phyloP scores from a whole-genome alignment of 2,888 invertebrate genomes.

The Argyra leucocephala region DNA sequence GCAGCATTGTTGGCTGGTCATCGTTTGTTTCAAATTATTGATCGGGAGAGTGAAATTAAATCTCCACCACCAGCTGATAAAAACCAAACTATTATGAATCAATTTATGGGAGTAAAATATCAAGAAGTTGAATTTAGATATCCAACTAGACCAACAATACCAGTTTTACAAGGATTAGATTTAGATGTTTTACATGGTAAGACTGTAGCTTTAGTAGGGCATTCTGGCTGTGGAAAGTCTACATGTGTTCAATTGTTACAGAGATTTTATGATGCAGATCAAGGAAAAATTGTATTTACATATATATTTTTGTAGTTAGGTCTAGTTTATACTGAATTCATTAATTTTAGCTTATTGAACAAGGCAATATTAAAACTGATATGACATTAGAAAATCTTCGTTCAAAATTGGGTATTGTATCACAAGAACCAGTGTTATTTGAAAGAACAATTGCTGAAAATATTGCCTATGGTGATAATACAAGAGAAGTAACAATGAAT shows the following conservation, averaged over 20 bases:
- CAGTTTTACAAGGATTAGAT: constrained; percentile 60
- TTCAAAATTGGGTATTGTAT: constrained; percentile 72
- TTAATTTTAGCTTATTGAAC: constrained; percentile 37
- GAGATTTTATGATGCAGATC: constrained; percentile 66
- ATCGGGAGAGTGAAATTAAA: constrained; percentile 48
- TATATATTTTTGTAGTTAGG: neutral
- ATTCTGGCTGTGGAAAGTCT: constrained; percentile 72
- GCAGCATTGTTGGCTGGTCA: constrained; percentile 61
- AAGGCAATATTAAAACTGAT: constrained; percentile 48
- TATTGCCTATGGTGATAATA: constrained; percentile 81
- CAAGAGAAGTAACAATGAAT: constrained; percentile 50
- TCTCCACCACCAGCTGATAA: constrained; percentile 38
- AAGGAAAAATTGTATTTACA: constrained; percentile 49
- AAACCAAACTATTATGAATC: constrained; percentile 25
- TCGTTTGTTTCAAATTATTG: constrained; percentile 55
- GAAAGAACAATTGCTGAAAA: constrained; percentile 80
- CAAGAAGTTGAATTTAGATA: constrained; percentile 64
- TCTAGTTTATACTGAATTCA: constrained; percentile 18
- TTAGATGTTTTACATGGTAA: constrained; percentile 57
- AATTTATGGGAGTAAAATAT: constrained; percentile 44
- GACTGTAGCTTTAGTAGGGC: constrained; percentile 63
- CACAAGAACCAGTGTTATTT: constrained; percentile 84
- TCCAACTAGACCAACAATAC: constrained; percentile 64
- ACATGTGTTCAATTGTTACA: constrained; percentile 70
- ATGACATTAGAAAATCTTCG: constrained; percentile 54